A percentile compares a stretch with the other conserved stretches of the same genome.
Conservation (phyloP, 2,888 invertebrate species). For the Sussaba pulchella region DNA sequence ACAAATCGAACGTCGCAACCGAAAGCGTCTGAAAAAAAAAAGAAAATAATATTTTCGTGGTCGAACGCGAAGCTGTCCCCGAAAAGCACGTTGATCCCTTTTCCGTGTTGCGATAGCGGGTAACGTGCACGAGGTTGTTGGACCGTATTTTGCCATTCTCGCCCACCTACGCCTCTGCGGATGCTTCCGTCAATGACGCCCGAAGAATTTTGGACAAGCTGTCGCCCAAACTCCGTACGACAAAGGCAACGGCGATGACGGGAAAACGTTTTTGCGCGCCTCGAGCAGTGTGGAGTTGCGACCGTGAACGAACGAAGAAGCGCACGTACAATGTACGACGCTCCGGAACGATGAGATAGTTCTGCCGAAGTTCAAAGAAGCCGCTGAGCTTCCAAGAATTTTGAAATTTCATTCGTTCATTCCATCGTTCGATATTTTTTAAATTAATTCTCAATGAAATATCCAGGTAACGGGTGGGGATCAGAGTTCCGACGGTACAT, state of each 20-base stretch:
- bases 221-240: constrained; percentile 38
- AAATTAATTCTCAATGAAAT: no score
- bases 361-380: constrained; percentile 43
- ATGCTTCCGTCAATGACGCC: constrained; percentile 27
- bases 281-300: neutral
- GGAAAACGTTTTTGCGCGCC: constrained; percentile 1
- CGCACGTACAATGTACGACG: neutral
- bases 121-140: constrained; percentile 7
- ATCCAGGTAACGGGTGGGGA: no score
- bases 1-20: no score
- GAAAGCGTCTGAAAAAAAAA: no score
- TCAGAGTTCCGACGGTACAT: no score
- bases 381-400: neutral
- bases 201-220: constrained; percentile 51
- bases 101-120: neutral
- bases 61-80: no score
- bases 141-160: neutral
- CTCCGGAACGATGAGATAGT: constrained; percentile 3
- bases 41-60: no score
- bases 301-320: constrained; percentile 1
- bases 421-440: no score
- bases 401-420: constrained; percentile 32
- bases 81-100: neutral
- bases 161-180: neutral
- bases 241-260: constrained; percentile 49